Evolutionary conservation across 2,113 vertebrate species (phyloP), one percentile per base, ranked within the genome.

Genomic region (Stegastes partitus): DNA sequence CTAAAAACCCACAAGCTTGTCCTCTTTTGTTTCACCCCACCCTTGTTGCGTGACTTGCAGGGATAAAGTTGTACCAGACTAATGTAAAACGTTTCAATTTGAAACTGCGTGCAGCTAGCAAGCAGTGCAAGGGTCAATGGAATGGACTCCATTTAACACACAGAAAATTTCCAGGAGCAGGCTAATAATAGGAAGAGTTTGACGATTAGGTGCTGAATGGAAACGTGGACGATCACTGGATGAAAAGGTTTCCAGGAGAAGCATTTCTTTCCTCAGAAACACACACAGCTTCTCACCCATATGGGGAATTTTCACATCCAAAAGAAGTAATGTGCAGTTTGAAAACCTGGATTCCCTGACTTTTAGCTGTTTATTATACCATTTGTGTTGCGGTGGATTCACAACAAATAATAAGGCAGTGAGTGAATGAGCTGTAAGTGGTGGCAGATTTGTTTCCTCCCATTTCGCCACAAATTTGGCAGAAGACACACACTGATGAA

Each of bases 111-210:
- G 3, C 11, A 45, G 14, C 22, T 28, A 49, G 59, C 16, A 56
- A 49, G 21, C 26, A 72, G 63, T 50, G 19, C 63, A 74, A 75
- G 57, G 56, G 51, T 65, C 58, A 76, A 76, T 53, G 3, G 22
- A 37, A 70, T 49, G 15, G 16, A 22, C 39, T 49, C 39, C 45
- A 50, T 66, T 85, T 68, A 68, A 49, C 64, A 67, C 49, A 70
- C 87, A 49, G 34, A 56, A n/a, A 63, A 5, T 72, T 86, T 86
- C 68, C 77, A 81, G 69, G 74, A 88, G 82, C 21, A 47, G 34
- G n/a, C 34, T 70, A 61, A 77, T 77, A 68, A 74, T 74, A 21
- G 26, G 21, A 66, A n/a, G 54, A 45, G 49, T 84, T 81, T 87
- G 79, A 82, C 34, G 4, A 73, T 69, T 76, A 81, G 63, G 39